Evolutionary conservation across 2,888 invertebrate species (phyloP), one percentile per base, ranked within the genome.

Genomic region (Papilio gigon): DNA sequence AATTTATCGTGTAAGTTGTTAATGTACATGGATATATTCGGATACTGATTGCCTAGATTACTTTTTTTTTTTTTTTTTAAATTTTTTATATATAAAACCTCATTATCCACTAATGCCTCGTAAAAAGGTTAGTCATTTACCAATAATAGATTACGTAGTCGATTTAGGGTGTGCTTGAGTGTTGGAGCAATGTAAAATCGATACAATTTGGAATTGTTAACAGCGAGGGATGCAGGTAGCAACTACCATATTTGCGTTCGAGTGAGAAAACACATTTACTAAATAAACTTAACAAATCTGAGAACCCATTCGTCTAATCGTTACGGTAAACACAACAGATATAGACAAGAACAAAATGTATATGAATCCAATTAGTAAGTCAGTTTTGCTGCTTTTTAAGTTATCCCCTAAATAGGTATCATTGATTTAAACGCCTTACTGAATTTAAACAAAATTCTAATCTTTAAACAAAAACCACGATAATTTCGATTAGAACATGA

Each of bases 261-360:
- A 76, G 74, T 74, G 75, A 78, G 78, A 80, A 80, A 81, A 80
- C 79, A 80, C 80, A 78, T 80, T 78, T 75, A 80, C 79, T 77
- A 74, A 78, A 77, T 77, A 78, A 78, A 80, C 80, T 75, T 74
- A 72, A 78, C 78, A 76, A 77, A 78, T 77, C 73, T 75, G 74
- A 77, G 72, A 73, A 68, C 68, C 65, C 70, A 67, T 71, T 47
- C 59, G 60, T 53, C 78, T 80, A 80, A 81, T 79, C 70, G 70
- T 71, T 74, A 72, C 70, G 70, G 71, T 73, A 78, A 80, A 80
- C 78, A 80, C 69, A 44, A 66, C 60, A 67, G 67, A 66, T 70
- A 69, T 65, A 65, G 65, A 65, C 53, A 65, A 67, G 71, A 73
- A 72, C 70, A 74, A 71, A 76, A 75, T 77, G 73, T 75, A 75